A percentile compares a stretch with the other conserved stretches of the same genome.
These are phyloP conservation scores for Upupa epops DNA, from an alignment of 2,113 vertebrate genomes.

Conservation along the genomic window DNA sequence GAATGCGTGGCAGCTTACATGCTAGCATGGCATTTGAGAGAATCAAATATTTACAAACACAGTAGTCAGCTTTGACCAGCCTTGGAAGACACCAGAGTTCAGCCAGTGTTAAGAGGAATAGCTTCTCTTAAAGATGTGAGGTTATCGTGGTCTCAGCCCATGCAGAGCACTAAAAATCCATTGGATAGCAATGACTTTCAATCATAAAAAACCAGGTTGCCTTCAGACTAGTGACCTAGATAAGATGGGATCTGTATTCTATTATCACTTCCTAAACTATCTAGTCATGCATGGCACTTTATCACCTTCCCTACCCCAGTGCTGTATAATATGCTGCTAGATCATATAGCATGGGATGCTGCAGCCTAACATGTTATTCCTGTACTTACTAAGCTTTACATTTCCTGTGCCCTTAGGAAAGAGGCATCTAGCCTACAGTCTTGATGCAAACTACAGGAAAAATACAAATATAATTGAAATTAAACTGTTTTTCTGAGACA, in stretches of 20 bases:
- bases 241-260: constrained; percentile 11
- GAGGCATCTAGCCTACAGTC: background rate
- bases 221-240: background rate
- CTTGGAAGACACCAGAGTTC: background rate
- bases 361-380: background rate
- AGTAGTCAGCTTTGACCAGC: background rate
- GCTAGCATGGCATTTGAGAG: background rate
- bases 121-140: background rate
- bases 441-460: background rate
- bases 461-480: background rate
- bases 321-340: background rate
- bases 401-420: background rate
- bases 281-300: background rate
- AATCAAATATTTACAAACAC: background rate
- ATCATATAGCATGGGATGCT: background rate
- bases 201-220: background rate
- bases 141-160: background rate
- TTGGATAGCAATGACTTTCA: background rate
- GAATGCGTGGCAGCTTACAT: background rate
- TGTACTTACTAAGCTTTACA: background rate
- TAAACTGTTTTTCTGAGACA: background rate
- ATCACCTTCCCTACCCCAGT: background rate
- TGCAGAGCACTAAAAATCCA: background rate
- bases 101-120: background rate
- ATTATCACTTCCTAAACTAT: background rate